These are phyloP conservation scores for Lasioglossum baleicum DNA, from an alignment of 1,140 invertebrate species.

Conservation along the genomic window DNA sequence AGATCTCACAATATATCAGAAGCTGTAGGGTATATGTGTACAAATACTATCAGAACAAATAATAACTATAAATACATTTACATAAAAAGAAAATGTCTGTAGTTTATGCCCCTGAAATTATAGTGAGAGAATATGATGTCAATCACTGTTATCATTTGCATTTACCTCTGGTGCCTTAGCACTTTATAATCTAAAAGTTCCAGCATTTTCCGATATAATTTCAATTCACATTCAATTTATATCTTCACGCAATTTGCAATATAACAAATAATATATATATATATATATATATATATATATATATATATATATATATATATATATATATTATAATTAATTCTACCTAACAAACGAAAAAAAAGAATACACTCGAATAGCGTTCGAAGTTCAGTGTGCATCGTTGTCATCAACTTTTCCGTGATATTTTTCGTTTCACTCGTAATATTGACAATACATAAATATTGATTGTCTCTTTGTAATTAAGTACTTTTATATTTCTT, in stretches of 20 bases:
- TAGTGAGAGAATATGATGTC: constrained; percentile 55
- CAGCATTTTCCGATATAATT: constrained; percentile 47
- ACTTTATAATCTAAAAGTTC: constrained; percentile 67
- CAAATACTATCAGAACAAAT: constrained; percentile 54
- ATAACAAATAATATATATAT: not conserved
- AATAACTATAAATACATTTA: constrained; percentile 56
- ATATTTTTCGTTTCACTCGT: constrained; percentile 14
- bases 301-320: not conserved
- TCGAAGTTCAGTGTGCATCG: constrained; percentile 24
- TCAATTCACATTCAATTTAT: constrained; percentile 32
- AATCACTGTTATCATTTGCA: constrained; percentile 70
- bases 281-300: not conserved
- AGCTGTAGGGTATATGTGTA: constrained; percentile 53
- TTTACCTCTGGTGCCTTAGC: constrained; percentile 74
- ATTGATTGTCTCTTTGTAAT: constrained; percentile 25
- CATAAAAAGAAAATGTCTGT: constrained; percentile 53
- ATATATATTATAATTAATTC: constrained; percentile 9
- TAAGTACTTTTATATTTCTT: constrained; percentile 42
- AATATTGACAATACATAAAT: not conserved
- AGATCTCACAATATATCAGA: constrained; percentile 47
- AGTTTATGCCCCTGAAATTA: constrained; percentile 56
- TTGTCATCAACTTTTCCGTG: constrained; percentile 19
- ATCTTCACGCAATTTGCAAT: constrained; percentile 29
- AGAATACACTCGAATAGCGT: constrained; percentile 29
- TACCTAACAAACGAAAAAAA: constrained; percentile 15